Conservation (phyloP, 2,888 invertebrate genomes). For the Chirona hameri region DNA sequence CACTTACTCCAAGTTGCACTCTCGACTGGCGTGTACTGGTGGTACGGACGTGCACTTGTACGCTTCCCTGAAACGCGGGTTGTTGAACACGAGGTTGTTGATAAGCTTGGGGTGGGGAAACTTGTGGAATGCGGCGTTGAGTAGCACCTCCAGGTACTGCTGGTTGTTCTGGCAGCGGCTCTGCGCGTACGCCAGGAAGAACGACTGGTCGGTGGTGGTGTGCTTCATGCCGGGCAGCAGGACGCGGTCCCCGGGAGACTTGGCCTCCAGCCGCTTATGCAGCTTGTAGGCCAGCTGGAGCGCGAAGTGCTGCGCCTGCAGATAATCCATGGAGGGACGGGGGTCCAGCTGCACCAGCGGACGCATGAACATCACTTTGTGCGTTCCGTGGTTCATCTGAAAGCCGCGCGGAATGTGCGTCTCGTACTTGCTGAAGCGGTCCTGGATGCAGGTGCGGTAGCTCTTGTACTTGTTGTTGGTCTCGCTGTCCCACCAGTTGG, state of each 20-base stretch:
- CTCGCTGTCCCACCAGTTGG: conserved; percentile 22
- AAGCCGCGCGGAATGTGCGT: conserved; percentile 25
- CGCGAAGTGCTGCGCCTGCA: conserved; percentile 27
- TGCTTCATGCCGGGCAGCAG: conserved; percentile 25
- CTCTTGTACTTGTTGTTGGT: not conserved
- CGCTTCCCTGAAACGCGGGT: not conserved
- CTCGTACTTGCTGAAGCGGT: conserved; percentile 7
- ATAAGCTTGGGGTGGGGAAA: conserved; percentile 25
- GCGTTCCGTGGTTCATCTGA: conserved; percentile 6
- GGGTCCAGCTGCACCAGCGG: conserved; percentile 7
- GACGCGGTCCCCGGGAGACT: not conserved
- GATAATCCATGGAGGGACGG: conserved; percentile 3
- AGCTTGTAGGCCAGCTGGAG: conserved; percentile 28
- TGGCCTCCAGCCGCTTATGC: conserved; percentile 9
- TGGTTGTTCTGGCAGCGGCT: conserved; percentile 30
- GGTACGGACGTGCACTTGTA: not conserved
- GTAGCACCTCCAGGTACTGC: conserved; percentile 6
- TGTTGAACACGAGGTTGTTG: conserved; percentile 30
- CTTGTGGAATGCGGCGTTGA: conserved; percentile 29
- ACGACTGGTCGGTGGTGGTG: conserved; percentile 26
- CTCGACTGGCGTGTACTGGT: not conserved
- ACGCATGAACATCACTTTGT: conserved; percentile 27
- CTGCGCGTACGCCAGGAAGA: conserved; percentile 29
- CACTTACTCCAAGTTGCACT: conserved; percentile 1
- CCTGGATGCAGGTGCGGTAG: conserved; percentile 1